Evolutionary conservation across 2,888 invertebrate genomes (phyloP), one percentile per base, ranked within the genome.

Genomic region (Pheosia gnoma): DNA sequence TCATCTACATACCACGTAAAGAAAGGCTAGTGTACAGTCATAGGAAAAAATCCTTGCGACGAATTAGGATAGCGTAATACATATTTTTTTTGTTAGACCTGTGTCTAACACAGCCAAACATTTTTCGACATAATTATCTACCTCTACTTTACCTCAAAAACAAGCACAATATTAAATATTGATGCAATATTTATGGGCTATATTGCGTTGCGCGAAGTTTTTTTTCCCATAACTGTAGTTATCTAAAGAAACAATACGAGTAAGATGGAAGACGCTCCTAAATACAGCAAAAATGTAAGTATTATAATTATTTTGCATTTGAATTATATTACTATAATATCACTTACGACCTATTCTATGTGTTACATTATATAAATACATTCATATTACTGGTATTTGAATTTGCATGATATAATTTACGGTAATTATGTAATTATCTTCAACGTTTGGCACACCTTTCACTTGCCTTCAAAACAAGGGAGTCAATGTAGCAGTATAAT

Each of bases 201-300:
- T 53, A 58, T 53, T 63, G 43, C 49, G 58, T 63, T 57, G 66
- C 72, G 59, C 61, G 56, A 79, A 78, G 69, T 80, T 80, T 77
- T 80, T 80, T 77, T 79, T 79, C 72, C 84, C 82, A 76, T 81
- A 67, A 80, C 72, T 65, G 77, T 74, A 80, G 66, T 84, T 82
- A 72, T 80, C 88, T 90, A 90, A 86, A 89, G 85, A 86, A 90
- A 85, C 82, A 85, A 90, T 88, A 88, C 70, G 83, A 90, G 81
- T 89, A 89, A 90, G 91, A 88, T 93, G 93, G 93, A 93, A 93
- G 93, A 93, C 93, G 93, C 92, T 86, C 83, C 90, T 92, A 93
- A 91, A 90, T 91, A 93, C 91, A 93, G 92, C 93, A 91, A 89
- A 88, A 87, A 87, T 87, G 84, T 87, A 87, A 87, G 84, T 87